These are phyloP conservation scores for Caloenas nicobarica DNA, from an alignment of 2,113 vertebrate genomes.

Conservation along the genomic window DNA sequence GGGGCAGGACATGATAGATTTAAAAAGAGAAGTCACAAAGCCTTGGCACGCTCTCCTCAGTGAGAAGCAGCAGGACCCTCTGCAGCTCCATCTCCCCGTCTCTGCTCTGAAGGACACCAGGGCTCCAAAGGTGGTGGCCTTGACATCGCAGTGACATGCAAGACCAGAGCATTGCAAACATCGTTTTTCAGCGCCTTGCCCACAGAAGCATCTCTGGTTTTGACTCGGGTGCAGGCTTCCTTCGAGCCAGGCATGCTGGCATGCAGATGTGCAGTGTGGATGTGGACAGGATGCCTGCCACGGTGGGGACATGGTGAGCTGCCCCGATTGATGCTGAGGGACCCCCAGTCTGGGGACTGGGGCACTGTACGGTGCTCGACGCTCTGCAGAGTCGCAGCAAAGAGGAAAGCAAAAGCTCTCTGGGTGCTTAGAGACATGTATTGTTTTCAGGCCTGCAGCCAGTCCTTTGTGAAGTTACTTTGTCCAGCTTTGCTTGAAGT, in stretches of 20 bases:
- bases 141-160: not conserved
- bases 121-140: not conserved
- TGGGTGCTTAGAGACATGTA: accelerated
- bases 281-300: accelerated
- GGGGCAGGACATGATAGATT: not conserved
- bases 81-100: not conserved
- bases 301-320: not conserved
- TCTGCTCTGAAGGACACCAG: not conserved
- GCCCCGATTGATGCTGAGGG: accelerated
- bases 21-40: not conserved
- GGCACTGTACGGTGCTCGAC: accelerated
- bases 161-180: not conserved
- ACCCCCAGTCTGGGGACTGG: accelerated
- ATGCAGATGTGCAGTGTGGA: not conserved
- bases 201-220: accelerated
- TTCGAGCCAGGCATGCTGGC: not conserved
- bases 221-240: not conserved
- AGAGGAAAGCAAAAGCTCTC: not conserved
- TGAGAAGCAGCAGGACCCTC: not conserved
- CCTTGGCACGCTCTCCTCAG: accelerated
- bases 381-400: not conserved
- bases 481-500: not conserved
- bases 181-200: not conserved
- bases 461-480: not conserved
- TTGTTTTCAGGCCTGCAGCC: not conserved